Evolutionary conservation across 2,797 vertebrate species (phyloP).

Genomic region (Brachymystax lenok): DNA sequence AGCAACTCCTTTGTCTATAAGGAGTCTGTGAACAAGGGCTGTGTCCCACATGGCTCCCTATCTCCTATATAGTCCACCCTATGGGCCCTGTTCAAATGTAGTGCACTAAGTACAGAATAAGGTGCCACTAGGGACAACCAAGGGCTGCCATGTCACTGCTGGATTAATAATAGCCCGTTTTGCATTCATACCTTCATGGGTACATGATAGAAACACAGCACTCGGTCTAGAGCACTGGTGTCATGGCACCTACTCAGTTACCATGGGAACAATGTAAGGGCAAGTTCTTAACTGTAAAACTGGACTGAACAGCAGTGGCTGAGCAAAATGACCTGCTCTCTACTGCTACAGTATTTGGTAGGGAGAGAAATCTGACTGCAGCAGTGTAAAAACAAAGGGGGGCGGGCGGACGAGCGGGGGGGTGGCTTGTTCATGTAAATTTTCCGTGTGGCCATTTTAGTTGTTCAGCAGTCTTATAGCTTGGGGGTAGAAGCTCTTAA

Average conservation of each 20-base stretch:
- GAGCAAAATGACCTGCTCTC: conserved; percentile 3
- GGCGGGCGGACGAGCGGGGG: too few species aligned
- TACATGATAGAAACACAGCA: background rate
- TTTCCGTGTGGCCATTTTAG: too few species aligned
- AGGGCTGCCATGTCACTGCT: background rate
- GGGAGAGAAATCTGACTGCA: too few species aligned
- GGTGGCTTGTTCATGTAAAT: too few species aligned
- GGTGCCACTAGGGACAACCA: background rate
- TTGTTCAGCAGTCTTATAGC: too few species aligned
- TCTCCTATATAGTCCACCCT: too few species aligned
- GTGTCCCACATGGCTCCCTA: too few species aligned
- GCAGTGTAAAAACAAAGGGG: too few species aligned
- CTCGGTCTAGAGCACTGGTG: background rate
- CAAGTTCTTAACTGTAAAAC: background rate
- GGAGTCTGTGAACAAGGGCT: too few species aligned
- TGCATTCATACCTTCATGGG: background rate
- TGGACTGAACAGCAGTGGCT: background rate
- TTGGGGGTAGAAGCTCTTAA: too few species aligned
- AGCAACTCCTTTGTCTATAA: too few species aligned
- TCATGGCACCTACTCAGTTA: conserved; percentile 25
- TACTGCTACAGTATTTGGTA: conserved; percentile 8
- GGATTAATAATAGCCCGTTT: conserved; percentile 5
- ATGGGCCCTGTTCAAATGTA: background rate
- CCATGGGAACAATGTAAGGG: conserved; percentile 44
- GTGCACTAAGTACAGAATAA: background rate